phyloP scores from a whole-genome alignment of 2,888 invertebrate species.

The Drosophila greeni region DNA sequence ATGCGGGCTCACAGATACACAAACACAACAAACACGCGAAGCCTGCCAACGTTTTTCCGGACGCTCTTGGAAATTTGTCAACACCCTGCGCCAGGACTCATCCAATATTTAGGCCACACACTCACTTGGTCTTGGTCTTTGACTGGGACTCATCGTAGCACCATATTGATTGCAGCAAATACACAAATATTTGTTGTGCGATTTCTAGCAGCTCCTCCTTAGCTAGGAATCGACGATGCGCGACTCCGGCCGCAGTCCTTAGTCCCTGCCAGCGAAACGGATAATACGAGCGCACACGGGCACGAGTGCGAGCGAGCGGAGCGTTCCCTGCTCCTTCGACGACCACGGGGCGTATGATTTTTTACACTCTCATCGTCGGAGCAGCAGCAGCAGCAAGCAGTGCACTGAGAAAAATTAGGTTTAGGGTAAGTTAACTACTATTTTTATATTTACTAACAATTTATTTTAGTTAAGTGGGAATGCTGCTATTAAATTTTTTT shows the following conservation, averaged over 20 bases:
- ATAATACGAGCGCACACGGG: conserved; percentile 46
- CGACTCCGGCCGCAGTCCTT: conserved; percentile 21
- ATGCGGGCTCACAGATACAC: conserved; percentile 14
- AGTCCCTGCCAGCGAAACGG: conserved; percentile 61
- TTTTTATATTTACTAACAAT: not conserved
- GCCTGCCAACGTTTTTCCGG: conserved; percentile 54
- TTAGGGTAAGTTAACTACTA: not conserved
- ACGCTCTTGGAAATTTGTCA: conserved; percentile 20
- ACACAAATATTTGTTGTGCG: conserved; percentile 24
- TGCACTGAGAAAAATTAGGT: not conserved
- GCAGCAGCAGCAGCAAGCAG: not conserved
- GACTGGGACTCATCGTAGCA: conserved; percentile 23
- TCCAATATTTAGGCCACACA: conserved; percentile 27
- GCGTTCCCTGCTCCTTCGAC: conserved; percentile 25
- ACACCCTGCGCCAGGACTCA: conserved; percentile 13
- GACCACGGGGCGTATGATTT: conserved; percentile 29
- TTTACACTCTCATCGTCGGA: conserved; percentile 48
- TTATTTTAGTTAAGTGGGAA: not conserved
- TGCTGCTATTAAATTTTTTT: not conserved
- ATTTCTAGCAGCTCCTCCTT: conserved; percentile 7
- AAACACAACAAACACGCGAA: conserved; percentile 21
- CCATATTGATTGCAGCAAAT: conserved; percentile 63
- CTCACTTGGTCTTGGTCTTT: conserved; percentile 45
- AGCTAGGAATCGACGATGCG: conserved; percentile 14
- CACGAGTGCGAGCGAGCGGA: conserved; percentile 12